Conservation (phyloP, 2,797 vertebrate genomes). For the Bradypodion pumilum region DNA sequence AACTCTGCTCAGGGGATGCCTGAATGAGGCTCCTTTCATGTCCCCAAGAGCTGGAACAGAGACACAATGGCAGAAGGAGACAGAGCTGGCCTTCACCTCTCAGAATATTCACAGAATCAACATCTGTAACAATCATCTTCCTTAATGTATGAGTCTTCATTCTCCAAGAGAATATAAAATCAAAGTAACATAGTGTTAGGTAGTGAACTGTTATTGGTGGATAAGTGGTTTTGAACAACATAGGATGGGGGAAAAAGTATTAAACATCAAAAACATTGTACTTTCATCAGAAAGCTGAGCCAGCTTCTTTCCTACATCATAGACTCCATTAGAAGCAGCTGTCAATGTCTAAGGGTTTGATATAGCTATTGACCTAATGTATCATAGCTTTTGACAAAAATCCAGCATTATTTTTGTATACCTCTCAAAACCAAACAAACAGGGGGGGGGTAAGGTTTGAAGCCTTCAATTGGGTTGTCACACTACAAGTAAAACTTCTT, state of each 20-base stretch:
- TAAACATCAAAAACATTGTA: not conserved
- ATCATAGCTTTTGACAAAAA: not conserved
- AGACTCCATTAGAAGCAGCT: not conserved
- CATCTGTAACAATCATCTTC: not conserved
- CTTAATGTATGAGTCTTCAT: not conserved
- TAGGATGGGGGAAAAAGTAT: not conserved
- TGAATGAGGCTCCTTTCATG: no score
- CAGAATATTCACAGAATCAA: no score
- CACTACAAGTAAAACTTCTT: not conserved
- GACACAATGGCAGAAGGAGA: no score
- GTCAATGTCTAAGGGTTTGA: not conserved
- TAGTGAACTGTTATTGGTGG: not conserved
- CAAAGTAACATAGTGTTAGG: not conserved
- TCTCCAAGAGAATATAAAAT: not conserved
- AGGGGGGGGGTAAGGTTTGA: not conserved
- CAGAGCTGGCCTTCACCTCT: no score
- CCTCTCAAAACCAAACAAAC: no score
- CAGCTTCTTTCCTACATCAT: not conserved
- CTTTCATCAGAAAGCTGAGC: not conserved
- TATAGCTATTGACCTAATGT: not conserved
- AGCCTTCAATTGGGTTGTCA: not conserved
- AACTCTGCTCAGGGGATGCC: no score
- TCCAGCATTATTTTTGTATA: not conserved
- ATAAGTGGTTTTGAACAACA: not conserved
- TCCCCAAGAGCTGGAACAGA: no score